phyloP scores from a whole-genome alignment of 2,797 vertebrate species.

The Jordanella pulchra region DNA sequence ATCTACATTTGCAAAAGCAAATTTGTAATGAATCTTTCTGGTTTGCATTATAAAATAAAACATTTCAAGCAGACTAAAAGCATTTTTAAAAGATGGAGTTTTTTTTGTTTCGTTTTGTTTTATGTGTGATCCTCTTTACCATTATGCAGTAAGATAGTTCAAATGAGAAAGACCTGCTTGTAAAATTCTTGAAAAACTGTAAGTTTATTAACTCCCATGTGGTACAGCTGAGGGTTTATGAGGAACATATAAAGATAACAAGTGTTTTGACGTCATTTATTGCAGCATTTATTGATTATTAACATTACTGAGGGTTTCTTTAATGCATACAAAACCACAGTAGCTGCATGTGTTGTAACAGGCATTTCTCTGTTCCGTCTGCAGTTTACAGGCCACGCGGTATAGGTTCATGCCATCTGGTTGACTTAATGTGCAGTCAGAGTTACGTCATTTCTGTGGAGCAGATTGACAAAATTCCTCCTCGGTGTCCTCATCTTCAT shows the following conservation, averaged over 20 bases:
- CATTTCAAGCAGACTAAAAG: not conserved
- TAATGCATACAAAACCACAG: constrained; percentile 21
- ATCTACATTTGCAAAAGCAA: too few relatives aligned
- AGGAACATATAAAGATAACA: constrained; percentile 23
- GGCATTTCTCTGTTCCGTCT: constrained; percentile 18
- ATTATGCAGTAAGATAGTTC: not conserved
- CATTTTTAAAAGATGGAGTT: not conserved
- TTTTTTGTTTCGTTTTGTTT: not conserved
- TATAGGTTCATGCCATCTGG: constrained; percentile 64
- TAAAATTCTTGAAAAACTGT: not conserved
- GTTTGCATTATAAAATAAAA: not conserved
- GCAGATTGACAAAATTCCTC: constrained; percentile 71
- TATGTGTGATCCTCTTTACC: not conserved
- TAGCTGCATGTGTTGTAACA: constrained; percentile 48
- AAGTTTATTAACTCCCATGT: not conserved
- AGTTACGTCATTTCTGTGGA: constrained; percentile 71
- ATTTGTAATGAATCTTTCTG: too few relatives aligned
- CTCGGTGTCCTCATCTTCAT: constrained; percentile 68
- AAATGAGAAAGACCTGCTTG: not conserved
- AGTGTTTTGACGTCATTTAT: constrained; percentile 1
- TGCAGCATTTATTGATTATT: constrained; percentile 7
- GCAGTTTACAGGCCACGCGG: constrained; percentile 39
- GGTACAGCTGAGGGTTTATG: not conserved
- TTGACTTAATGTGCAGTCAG: constrained; percentile 46
- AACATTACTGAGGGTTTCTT: not conserved